Base-by-base conservation (phyloP, 1,140 invertebrate species). In the Drosophila auraria region DNA sequence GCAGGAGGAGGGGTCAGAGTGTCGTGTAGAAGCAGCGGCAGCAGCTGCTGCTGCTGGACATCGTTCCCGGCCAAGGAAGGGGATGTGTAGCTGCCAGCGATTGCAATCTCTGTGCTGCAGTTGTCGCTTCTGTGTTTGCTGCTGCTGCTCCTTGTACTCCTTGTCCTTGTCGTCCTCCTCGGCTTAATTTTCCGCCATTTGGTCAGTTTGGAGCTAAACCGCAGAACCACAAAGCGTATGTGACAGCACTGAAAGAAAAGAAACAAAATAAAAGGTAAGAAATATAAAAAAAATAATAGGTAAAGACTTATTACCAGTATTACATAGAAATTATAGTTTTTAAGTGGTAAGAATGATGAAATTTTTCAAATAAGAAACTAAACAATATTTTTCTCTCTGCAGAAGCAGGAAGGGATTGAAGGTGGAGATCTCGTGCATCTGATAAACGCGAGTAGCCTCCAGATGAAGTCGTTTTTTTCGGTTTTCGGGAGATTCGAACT, bases 151-250 rank as follows among this genome's bases (percentile, higher is more conserved):
- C 51, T 36, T 36, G 33, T 11, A 4, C 33, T 36, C 33, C 40
- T 56, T 63, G 49, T 61, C 25, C 40, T 56, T 63, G 49, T 61
- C 25, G 25, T 27, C 12, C 53, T 20, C 30, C 30, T 9, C 11
- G 33, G 33, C 54, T 87, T 87, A 87, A 89, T 90, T 89, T 89
- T 90, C 86, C 87, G 87, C 86, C 86, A 90, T 86, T 89, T 86
- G 86, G 75, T 79, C 78, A 89, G 83, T 89, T 89, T 61, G 38
- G 20, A 57, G 20, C 54, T 25, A 36, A n/a, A 11, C 36, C 27
- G 33, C 68, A 58, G 58, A 65, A 82, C 66, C 71, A 87, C 62
- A 82, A 82, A 80, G 76, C 71, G 83, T 86, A 84, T 84, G 82
- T 84, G 68, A 38, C 17, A 15, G 51, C 40, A 61, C 53, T 47